phyloP scores from a whole-genome alignment of 2,113 vertebrate species.

The Leptocoma aspasia region DNA sequence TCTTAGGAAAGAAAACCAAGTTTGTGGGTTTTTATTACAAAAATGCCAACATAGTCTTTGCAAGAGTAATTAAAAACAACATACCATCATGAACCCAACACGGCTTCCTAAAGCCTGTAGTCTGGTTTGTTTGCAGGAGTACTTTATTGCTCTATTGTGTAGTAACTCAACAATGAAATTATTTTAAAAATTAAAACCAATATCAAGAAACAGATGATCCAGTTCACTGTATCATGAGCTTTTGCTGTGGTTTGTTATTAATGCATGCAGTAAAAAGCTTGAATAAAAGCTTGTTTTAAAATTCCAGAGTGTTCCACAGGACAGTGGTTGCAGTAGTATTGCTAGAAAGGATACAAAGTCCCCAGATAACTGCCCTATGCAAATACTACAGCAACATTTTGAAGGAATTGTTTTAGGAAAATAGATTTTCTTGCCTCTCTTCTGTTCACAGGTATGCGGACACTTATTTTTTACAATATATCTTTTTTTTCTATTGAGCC shows the following conservation, averaged over 20 bases:
- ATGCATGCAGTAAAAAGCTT: neutral
- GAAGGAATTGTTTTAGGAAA: neutral
- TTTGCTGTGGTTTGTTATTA: neutral
- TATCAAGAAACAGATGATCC: conserved; percentile 41
- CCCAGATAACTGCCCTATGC: neutral
- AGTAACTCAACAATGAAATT: conserved; percentile 42
- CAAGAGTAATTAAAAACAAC: conserved; percentile 55
- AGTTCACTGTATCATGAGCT: conserved; percentile 3
- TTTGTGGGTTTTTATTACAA: neutral
- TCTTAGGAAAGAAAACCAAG: neutral
- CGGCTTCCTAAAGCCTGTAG: conserved; percentile 6
- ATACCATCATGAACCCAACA: neutral
- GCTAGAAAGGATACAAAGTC: neutral
- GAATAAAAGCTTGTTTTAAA: neutral
- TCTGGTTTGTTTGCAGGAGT: conserved; percentile 6
- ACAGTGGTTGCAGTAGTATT: neutral
- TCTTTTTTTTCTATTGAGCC: neutral
- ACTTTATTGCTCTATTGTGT: conserved; percentile 41
- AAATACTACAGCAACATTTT: neutral
- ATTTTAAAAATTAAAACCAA: conserved; percentile 56
- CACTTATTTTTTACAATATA: neutral
- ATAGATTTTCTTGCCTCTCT: neutral
- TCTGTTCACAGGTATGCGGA: neutral
- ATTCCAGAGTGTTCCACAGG: neutral
- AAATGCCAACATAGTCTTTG: neutral